Base-by-base conservation (phyloP, 2,113 vertebrate species). In the Triplophysa tibetana region DNA sequence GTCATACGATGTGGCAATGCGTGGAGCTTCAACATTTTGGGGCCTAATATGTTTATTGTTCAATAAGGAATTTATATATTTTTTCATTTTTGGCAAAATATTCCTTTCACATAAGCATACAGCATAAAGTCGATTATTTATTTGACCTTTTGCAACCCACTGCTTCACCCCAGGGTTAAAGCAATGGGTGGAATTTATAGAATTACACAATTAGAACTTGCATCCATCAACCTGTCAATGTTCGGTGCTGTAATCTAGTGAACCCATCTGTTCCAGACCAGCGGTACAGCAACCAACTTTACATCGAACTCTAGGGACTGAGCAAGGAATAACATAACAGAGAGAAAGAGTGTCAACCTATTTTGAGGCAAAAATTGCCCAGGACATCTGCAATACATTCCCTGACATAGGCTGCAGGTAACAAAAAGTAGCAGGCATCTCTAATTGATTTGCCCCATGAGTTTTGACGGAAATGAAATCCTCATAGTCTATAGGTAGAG, bases 171-270 rank as follows among this genome's bases (percentile, higher is more conserved):
- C 23, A 43, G 66, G 70, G 52, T 80, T 76, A 79, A 79, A 74
- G 58, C 69, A 81, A 79, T 69, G 66, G 29, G 56, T 63, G 38
- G 21, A 77, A 75, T 52, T 58, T n/a, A 56, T 70, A 62, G 50
- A 26, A 61, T 74, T 21, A 24, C 11, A 69, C 12, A 61, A 58
- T 26, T 70, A 70, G 61, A 33, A 33, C 23, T 26, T 38, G 19
- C 60, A 80, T 83, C 72, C 75, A 65, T 83, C 81, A 83, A 58
- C 33, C 72, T 80, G 82, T 69, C 77, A 76, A 65, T 48, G 21
- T 76, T 70, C 50, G 16, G 9, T 52, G 24, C 45, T 79, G 61
- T 63, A 79, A 79, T 79, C 26, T 41, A 23, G 29, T 17, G 68
- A 79, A 45, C 23, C 24, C 69, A 72, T 54, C 58, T 56, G 48